Percentiles rank a stretch among this genome's conserved stretches.
phyloP scores from a whole-genome alignment of 2,797 vertebrate genomes.

The Manis crassicaudata region DNA sequence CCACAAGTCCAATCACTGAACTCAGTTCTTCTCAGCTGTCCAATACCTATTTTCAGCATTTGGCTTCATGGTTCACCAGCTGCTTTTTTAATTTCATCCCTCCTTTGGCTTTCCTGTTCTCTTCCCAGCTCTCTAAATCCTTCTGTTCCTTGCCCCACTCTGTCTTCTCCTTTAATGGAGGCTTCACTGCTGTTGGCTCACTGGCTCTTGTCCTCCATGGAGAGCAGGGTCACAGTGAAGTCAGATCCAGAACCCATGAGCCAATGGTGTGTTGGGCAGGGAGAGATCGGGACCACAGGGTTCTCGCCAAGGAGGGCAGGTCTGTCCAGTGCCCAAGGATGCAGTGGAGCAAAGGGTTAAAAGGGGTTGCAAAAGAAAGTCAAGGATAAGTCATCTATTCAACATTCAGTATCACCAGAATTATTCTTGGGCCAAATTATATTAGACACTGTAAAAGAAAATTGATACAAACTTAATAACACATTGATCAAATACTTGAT shows the following conservation, averaged over 20 bases:
- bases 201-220: neutral
- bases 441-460: neutral
- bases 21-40: neutral
- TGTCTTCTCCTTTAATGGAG: neutral
- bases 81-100: neutral
- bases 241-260: neutral
- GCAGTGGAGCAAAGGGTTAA: neutral
- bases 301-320: neutral
- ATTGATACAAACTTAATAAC: neutral
- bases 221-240: neutral
- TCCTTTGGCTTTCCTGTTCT: neutral
- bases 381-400: neutral
- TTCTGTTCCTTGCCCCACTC: neutral
- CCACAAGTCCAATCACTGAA: neutral
- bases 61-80: neutral
- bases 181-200: neutral
- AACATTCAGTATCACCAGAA: neutral
- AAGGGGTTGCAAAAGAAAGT: neutral
- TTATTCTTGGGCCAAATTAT: neutral
- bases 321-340: neutral
- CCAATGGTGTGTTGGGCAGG: too few species aligned
- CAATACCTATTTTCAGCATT: neutral
- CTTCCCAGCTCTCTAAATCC: neutral
- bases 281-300: neutral
- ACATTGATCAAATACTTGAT: neutral